Evolutionary conservation across 2,797 vertebrate species (phyloP).

Genomic region (Myotis vivesi): DNA sequence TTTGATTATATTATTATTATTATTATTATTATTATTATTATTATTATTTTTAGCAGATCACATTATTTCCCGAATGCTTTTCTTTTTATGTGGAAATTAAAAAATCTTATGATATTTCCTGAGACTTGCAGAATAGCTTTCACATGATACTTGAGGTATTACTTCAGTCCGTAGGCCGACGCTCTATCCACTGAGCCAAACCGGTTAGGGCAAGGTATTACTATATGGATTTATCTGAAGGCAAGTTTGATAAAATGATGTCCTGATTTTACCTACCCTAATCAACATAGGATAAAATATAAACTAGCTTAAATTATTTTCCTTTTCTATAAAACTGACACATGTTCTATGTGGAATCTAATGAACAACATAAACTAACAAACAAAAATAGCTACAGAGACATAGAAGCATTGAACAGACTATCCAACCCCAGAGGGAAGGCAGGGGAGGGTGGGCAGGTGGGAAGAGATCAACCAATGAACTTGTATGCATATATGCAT

Average conservation of each 20-base stretch:
- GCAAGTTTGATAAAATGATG: constrained; percentile 6
- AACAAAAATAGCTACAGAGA: too few relatives aligned
- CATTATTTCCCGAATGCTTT: neutral
- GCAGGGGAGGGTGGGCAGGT: too few relatives aligned
- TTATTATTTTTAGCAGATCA: neutral
- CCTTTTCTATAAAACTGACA: constrained; percentile 12
- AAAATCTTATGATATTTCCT: neutral
- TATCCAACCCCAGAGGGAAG: too few relatives aligned
- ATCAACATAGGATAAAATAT: neutral
- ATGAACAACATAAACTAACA: too few relatives aligned
- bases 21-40: too few relatives aligned
- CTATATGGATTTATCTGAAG: neutral
- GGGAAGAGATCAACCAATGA: too few relatives aligned
- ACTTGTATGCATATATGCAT: too few relatives aligned
- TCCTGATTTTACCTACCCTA: neutral
- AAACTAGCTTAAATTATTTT: neutral
- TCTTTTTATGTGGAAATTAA: constrained; percentile 1
- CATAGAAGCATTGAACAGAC: too few relatives aligned
- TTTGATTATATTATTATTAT: neutral
- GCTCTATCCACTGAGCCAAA: too few relatives aligned
- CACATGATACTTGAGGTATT: neutral
- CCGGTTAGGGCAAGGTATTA: too few relatives aligned
- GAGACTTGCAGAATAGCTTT: neutral
- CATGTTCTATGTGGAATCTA: neutral
- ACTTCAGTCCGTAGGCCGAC: too few relatives aligned